Evolutionary conservation across 1,140 invertebrate species (phyloP).

Genomic region (Lineus longissimus): DNA sequence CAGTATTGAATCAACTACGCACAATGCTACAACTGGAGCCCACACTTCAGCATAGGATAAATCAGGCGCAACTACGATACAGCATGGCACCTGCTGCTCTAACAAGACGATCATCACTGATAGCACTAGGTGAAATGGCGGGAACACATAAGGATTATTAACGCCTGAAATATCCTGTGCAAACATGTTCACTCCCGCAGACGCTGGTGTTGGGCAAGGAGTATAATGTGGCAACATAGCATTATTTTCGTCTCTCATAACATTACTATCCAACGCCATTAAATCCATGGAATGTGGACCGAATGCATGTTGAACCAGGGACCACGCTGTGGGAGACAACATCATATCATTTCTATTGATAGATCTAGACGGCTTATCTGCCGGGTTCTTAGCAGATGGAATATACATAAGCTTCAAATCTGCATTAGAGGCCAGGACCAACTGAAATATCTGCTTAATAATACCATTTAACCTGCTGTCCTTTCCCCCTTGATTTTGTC

Average conservation of each 20-base stretch:
- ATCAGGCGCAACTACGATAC: neutral
- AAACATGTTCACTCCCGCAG: neutral
- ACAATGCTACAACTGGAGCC: no score
- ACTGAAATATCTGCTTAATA: neutral
- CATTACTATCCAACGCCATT: neutral
- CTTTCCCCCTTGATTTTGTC: neutral
- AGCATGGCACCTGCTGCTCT: neutral
- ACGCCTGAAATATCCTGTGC: neutral
- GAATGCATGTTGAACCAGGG: neutral
- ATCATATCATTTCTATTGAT: neutral
- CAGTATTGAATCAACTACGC: no score
- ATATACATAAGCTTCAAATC: neutral
- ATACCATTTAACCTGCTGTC: neutral
- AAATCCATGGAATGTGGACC: neutral
- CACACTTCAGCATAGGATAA: no score
- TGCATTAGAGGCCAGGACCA: neutral
- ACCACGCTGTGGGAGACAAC: neutral
- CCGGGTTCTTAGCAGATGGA: neutral
- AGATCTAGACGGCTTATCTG: neutral
- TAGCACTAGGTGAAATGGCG: neutral
- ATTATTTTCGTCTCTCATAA: neutral
- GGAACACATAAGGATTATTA: neutral
- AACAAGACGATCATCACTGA: neutral
- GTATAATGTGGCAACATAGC: neutral
- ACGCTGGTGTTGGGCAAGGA: neutral